Evolutionary conservation across 2,113 vertebrate species (phyloP).

Genomic region (Emydura subglobosa): DNA sequence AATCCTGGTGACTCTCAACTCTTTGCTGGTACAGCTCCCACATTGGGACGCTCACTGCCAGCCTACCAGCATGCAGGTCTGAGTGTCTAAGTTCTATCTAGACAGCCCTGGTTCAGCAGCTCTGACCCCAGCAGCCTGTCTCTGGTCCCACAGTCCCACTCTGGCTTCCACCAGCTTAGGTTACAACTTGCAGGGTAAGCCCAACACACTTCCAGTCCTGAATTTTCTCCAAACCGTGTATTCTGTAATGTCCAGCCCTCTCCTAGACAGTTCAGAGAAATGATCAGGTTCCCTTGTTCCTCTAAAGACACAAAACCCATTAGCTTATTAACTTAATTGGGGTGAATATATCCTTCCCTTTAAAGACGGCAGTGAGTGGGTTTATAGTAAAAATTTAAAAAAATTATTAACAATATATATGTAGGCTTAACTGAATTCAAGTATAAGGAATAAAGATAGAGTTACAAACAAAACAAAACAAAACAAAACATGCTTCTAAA

Average conservation of each 20-base stretch:
- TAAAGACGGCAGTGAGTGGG: too few species aligned
- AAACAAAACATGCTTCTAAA: background rate
- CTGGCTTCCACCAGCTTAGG: background rate
- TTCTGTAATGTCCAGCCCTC: too few species aligned
- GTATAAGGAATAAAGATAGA: background rate
- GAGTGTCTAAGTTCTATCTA: too few species aligned
- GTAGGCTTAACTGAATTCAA: background rate
- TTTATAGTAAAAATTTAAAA: too few species aligned
- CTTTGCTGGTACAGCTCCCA: background rate
- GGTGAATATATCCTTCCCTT: too few species aligned
- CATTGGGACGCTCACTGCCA: background rate
- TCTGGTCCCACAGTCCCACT: too few species aligned
- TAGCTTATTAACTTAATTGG: too few species aligned
- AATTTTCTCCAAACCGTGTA: too few species aligned
- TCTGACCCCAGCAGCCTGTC: background rate
- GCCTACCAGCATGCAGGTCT: background rate
- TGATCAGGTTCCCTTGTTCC: background rate
- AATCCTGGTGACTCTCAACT: background rate
- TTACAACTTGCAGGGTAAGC: background rate
- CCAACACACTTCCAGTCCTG: too few species aligned
- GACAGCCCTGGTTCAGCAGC: background rate
- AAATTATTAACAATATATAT: too few species aligned
- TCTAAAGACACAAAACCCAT: background rate
- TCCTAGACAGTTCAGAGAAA: too few species aligned
- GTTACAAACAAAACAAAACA: background rate